phyloP scores from a whole-genome alignment of 2,797 vertebrate genomes.

The Ctenosaura bakeri region DNA sequence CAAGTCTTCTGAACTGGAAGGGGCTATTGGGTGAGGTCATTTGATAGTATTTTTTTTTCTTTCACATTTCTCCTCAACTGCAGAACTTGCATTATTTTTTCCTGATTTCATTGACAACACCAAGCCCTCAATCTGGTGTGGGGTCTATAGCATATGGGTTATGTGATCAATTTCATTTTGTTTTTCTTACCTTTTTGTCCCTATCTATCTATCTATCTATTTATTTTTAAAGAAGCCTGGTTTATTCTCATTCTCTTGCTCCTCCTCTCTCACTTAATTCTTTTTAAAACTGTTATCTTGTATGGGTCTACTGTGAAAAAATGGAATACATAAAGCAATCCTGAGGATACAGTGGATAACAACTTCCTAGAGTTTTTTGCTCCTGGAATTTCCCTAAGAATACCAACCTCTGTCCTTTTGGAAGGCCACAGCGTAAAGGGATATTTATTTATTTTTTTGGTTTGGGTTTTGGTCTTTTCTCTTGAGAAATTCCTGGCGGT shows the following conservation, averaged over 20 bases:
- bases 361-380: slow-evolving; percentile 4
- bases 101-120: background rate
- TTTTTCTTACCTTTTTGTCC: background rate
- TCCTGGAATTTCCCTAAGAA: slow-evolving; percentile 2
- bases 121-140: background rate
- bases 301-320: background rate
- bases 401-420: background rate
- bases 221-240: background rate
- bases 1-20: background rate
- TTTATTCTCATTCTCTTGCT: background rate
- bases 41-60: background rate
- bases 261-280: background rate
- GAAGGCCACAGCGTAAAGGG: background rate
- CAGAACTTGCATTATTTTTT: background rate
- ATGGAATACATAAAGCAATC: background rate
- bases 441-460: background rate
- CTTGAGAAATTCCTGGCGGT: background rate
- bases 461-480: background rate
- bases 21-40: background rate
- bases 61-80: background rate
- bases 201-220: no score
- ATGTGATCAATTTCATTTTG: background rate
- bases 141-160: background rate
- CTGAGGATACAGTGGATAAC: background rate
- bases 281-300: background rate